Conservation (phyloP, 2,888 invertebrate species). For the Branchipolynoe longqiensis region DNA sequence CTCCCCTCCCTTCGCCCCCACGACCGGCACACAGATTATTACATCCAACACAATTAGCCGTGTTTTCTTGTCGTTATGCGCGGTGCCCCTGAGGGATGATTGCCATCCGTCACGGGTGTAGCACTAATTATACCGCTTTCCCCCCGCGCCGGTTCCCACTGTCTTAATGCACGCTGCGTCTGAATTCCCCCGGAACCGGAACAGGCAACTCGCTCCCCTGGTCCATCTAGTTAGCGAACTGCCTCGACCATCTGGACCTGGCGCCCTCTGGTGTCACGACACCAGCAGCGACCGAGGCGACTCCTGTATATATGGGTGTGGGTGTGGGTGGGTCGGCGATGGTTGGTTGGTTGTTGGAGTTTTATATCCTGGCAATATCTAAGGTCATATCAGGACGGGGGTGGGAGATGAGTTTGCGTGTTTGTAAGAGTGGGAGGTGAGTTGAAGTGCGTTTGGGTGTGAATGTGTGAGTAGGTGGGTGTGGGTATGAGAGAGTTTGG, state of each 20-base stretch:
- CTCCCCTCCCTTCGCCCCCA: too few species aligned
- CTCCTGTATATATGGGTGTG: not conserved
- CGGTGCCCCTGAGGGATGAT: slow-evolving; percentile 1
- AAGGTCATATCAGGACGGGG: too few species aligned
- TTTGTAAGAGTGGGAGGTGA: too few species aligned
- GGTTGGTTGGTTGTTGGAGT: too few species aligned
- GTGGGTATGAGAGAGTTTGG: too few species aligned
- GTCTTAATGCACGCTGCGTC: not conserved
- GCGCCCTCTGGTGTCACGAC: not conserved
- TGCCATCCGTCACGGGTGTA: slow-evolving; percentile 14
- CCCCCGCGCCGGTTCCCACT: not conserved
- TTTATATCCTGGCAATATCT: too few species aligned
- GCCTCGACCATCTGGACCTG: not conserved
- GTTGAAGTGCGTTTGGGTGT: too few species aligned
- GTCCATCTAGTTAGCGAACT: not conserved
- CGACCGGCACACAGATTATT: too few species aligned
- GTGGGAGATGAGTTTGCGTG: too few species aligned
- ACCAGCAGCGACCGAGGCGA: not conserved
- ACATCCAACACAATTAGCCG: slow-evolving; percentile 25
- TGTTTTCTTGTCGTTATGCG: slow-evolving; percentile 40
- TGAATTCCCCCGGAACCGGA: slow-evolving; percentile 8
- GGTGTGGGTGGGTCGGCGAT: too few species aligned
- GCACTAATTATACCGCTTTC: slow-evolving; percentile 48
- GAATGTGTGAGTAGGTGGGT: too few species aligned
- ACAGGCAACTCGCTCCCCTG: not conserved